Evolutionary conservation across 2,113 vertebrate genomes (phyloP).

Genomic region (Charina bottae): DNA sequence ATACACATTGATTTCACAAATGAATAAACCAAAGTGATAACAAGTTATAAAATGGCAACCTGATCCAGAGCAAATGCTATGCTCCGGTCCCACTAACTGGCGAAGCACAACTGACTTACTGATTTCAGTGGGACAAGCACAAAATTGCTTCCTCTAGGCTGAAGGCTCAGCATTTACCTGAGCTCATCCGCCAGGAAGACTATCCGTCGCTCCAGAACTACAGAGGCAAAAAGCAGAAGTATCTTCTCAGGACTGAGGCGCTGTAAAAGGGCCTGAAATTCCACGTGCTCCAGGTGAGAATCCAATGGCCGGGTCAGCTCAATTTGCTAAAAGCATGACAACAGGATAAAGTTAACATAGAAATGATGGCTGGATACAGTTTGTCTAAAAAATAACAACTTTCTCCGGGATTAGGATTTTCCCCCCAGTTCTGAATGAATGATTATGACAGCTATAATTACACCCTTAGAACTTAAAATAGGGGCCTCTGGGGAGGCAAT

Average conservation of each 20-base stretch:
- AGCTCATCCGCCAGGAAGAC: constrained; percentile 91
- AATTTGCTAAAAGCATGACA: constrained; percentile 81
- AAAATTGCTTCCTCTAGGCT: background rate
- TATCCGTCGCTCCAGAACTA: constrained; percentile 87
- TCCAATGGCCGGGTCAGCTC: constrained; percentile 89
- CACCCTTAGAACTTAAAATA: background rate
- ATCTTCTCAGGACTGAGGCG: constrained; percentile 84
- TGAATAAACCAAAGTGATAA: background rate
- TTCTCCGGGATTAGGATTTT: background rate
- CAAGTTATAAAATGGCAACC: background rate
- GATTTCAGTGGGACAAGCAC: background rate
- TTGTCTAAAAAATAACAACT: background rate
- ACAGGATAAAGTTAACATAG: background rate
- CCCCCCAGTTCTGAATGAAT: background rate
- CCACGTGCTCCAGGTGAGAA: constrained; percentile 91
- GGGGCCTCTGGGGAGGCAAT: background rate
- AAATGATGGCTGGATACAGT: background rate
- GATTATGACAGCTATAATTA: rapidly evolving
- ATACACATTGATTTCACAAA: background rate
- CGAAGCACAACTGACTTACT: background rate
- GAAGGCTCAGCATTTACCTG: constrained; percentile 71
- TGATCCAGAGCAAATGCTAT: background rate
- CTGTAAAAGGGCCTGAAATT: constrained; percentile 83
- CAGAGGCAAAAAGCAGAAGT: constrained; percentile 86
- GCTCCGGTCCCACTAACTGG: background rate